Percentiles rank a stretch among this genome's conserved stretches.
Conservation (phyloP, 1,140 invertebrate genomes). For the Radopholus similis region DNA sequence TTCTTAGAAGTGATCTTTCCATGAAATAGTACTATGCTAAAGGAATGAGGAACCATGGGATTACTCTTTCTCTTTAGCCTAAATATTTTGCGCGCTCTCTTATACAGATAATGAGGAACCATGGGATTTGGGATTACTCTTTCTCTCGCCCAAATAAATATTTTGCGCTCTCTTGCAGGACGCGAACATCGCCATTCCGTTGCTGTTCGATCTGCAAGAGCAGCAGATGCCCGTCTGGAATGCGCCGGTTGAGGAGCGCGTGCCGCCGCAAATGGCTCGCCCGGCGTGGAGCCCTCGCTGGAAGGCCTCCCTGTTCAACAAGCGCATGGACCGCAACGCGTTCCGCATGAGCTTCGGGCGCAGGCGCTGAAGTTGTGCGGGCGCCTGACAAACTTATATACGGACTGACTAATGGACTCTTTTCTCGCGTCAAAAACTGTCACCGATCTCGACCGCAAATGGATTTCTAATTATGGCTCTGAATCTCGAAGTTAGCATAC, state of each 20-base stretch:
- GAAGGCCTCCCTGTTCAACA: constrained; percentile 6
- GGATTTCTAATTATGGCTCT: too few species aligned
- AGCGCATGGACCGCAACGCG: constrained; percentile 7
- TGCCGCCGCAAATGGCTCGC: background rate
- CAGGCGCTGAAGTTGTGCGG: background rate
- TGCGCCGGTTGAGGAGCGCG: background rate
- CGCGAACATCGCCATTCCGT: constrained; percentile 16
- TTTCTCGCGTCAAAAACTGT: too few species aligned
- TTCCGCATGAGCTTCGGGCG: constrained; percentile 12
- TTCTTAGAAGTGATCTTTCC: too few species aligned
- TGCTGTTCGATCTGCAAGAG: constrained; percentile 5
- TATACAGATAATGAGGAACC: too few species aligned
- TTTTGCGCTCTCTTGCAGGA: background rate
- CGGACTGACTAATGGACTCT: too few species aligned
- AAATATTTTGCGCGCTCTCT: too few species aligned
- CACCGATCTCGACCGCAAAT: too few species aligned
- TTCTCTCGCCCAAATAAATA: background rate
- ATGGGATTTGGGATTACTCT: background rate
- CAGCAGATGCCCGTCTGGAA: background rate
- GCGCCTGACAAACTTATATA: too few species aligned
- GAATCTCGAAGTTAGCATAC: too few species aligned
- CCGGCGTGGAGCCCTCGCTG: constrained; percentile 6
- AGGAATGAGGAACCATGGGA: too few species aligned
- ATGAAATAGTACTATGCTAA: too few species aligned
- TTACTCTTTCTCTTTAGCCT: too few species aligned